These are phyloP conservation scores for Zosterops borbonicus DNA, from an alignment of 2,113 vertebrate species.

Conservation along the genomic window DNA sequence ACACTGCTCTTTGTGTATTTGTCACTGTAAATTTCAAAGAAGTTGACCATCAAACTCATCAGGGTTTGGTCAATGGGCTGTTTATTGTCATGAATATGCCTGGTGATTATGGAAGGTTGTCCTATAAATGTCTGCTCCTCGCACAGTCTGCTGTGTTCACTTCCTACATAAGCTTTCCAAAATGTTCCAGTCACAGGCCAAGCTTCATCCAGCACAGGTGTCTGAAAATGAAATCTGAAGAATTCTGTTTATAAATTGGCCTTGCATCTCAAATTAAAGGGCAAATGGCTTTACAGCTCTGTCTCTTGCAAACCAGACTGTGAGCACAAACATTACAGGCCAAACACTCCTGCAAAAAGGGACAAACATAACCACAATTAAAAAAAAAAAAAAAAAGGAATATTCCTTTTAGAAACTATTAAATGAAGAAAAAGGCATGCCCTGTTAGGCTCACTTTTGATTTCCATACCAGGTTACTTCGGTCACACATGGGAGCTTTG, in stretches of 20 bases:
- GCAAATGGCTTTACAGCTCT: neutral
- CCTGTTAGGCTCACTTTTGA: neutral
- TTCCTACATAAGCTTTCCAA: neutral
- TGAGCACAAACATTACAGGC: neutral
- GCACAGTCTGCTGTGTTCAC: neutral
- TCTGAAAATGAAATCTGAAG: neutral
- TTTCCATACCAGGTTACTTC: neutral
- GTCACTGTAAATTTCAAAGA: neutral
- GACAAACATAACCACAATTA: neutral
- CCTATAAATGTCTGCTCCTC: neutral
- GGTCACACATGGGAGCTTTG: neutral
- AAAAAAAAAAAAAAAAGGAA: neutral
- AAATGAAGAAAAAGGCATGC: neutral
- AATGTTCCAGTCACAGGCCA: neutral
- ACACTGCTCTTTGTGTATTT: neutral
- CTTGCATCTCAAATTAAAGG: neutral
- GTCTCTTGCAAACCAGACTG: neutral
- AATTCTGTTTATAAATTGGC: neutral
- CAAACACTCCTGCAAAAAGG: neutral
- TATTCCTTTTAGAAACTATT: neutral
- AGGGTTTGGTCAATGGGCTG: neutral
- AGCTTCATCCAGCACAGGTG: neutral
- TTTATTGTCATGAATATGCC: neutral
- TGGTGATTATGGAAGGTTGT: neutral
- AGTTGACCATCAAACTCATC: neutral